Evolutionary conservation across 2,113 vertebrate species (phyloP).

Genomic region (Vireo altiloquus): DNA sequence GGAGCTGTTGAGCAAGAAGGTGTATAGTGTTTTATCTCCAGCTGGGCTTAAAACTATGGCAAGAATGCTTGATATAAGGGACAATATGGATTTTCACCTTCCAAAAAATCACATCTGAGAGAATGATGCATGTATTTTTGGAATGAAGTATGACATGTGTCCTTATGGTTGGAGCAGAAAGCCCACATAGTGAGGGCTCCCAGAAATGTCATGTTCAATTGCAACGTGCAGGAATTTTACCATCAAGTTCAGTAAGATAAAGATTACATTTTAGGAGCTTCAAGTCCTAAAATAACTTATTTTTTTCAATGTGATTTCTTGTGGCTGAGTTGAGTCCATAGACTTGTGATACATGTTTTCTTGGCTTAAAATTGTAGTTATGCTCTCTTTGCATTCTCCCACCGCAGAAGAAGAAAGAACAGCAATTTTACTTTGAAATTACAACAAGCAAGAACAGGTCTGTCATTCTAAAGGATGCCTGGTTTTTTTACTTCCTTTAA

Average conservation of each 20-base stretch:
- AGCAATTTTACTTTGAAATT: background rate
- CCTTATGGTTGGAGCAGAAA: background rate
- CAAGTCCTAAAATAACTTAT: background rate
- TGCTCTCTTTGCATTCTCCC: background rate
- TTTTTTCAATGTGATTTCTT: background rate
- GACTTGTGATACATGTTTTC: background rate
- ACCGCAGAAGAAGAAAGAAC: background rate
- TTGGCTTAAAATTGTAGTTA: background rate
- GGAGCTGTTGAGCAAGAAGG: rapidly evolving
- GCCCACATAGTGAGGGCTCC: background rate
- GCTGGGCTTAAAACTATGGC: background rate
- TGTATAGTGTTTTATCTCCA: rapidly evolving
- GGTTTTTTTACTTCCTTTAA: background rate
- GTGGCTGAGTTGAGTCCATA: background rate
- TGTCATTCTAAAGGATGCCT: background rate
- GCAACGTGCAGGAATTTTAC: background rate
- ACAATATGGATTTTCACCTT: background rate
- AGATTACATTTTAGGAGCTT: background rate
- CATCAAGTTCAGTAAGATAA: background rate
- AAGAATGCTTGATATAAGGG: background rate
- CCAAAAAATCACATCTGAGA: background rate
- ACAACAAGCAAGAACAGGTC: background rate
- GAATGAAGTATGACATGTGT: background rate
- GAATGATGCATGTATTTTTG: background rate
- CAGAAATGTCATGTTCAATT: background rate